These are phyloP conservation scores for Platysternon megacephalum DNA, from an alignment of 2,113 vertebrate genomes.

Conservation along the genomic window DNA sequence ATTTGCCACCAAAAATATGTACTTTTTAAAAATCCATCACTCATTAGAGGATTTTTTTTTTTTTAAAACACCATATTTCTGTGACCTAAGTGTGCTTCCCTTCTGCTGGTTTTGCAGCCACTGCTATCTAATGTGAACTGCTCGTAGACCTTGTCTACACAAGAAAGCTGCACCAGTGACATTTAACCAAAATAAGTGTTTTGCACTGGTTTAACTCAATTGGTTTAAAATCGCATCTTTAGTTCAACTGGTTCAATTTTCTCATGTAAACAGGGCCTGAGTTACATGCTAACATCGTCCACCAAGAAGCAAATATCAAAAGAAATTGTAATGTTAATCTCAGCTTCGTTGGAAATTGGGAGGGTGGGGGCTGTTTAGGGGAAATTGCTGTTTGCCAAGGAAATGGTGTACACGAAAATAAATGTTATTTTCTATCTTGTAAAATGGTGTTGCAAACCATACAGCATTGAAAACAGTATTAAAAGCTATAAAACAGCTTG, in stretches of 20 bases:
- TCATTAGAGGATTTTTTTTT: not conserved
- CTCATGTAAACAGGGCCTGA: not conserved
- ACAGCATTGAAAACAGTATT: not conserved
- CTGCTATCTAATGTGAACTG: not conserved
- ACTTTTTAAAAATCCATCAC: not conserved
- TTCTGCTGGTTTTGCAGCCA: not conserved
- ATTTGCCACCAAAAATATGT: not conserved
- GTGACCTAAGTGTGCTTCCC: not conserved
- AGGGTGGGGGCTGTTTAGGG: not conserved
- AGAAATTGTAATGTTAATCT: not conserved
- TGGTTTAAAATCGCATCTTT: not conserved
- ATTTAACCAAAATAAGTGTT: not conserved
- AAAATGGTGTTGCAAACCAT: not conserved
- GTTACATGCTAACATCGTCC: not conserved
- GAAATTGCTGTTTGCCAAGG: not conserved
- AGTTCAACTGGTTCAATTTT: not conserved
- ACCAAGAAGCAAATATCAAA: not conserved
- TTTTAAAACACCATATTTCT: too few relatives aligned
- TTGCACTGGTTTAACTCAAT: not conserved
- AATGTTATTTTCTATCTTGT: not conserved
- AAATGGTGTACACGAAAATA: not conserved
- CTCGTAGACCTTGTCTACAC: not conserved
- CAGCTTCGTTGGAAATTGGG: not conserved
- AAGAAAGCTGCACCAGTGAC: slow-evolving; percentile 16
- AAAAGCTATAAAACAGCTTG: slow-evolving; percentile 34